Evolutionary conservation across 2,888 invertebrate genomes (phyloP), one percentile per base, ranked within the genome.

Genomic region (Diogma glabrata): DNA sequence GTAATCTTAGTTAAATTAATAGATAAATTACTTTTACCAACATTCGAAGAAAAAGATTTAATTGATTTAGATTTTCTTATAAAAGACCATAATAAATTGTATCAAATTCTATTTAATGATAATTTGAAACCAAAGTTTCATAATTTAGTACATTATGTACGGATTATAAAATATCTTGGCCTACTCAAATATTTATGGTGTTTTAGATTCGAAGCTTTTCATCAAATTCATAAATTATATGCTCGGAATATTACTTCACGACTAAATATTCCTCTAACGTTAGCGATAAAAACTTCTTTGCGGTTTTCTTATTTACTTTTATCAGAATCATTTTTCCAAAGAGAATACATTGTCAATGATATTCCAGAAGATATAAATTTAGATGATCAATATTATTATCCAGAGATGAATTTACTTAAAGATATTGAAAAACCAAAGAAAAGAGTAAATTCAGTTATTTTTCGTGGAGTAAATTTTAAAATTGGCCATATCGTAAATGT

Each of bases 281-380:
- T 56, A 28, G 23, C 52, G 22, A 55, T 54, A 10, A 56, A 56
- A 54, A 30, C 55, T 49, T 49, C 53, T n/a, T 46, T 55, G 9
- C 14, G 36, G 17, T 36, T 36, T 9, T 36, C 36, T n/a, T n/a
- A n/a, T n/a, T n/a, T n/a, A n/a, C n/a, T n/a, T n/a, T n/a, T n/a
- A n/a, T n/a, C n/a, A n/a, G n/a, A n/a, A n/a, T n/a, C n/a, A n/a
- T n/a, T n/a, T n/a, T n/a, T n/a, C n/a, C n/a, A n/a, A n/a, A n/a
- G n/a, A n/a, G n/a, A n/a, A n/a, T n/a, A n/a, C n/a, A n/a, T n/a
- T n/a, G n/a, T n/a, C n/a, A n/a, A n/a, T n/a, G n/a, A n/a, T n/a
- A n/a, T n/a, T n/a, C n/a, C n/a, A n/a, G n/a, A n/a, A n/a, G n/a
- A n/a, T n/a, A n/a, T n/a, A n/a, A n/a, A n/a, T n/a, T n/a, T n/a